Evolutionary conservation across 2,797 vertebrate genomes (phyloP).

Genomic region (Mastacembelus armatus): DNA sequence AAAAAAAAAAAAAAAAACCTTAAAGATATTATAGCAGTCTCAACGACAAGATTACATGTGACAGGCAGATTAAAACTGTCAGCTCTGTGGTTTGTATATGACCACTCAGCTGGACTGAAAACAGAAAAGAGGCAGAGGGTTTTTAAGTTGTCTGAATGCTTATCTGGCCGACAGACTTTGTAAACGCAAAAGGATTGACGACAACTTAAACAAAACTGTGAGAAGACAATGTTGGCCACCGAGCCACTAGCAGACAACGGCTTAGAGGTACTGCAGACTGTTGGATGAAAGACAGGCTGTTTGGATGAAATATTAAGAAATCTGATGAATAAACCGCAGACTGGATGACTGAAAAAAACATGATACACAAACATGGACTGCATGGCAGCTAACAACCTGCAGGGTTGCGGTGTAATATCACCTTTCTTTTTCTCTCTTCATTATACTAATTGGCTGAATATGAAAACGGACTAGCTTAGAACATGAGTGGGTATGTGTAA

Average conservation of each 20-base stretch:
- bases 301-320: slow-evolving; percentile 5
- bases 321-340: background rate
- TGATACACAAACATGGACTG: background rate
- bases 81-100: slow-evolving; percentile 15
- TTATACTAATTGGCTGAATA: slow-evolving; percentile 35
- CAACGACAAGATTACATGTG: background rate
- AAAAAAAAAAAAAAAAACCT: too few species aligned
- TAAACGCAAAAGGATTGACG: slow-evolving; percentile 16
- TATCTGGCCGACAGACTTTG: slow-evolving; percentile 26
- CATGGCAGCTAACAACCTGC: background rate
- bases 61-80: slow-evolving; percentile 23
- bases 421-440: slow-evolving; percentile 12
- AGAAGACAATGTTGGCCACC: slow-evolving; percentile 12
- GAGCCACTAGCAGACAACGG: slow-evolving; percentile 7
- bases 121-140: background rate
- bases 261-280: background rate
- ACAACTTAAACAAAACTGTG: slow-evolving; percentile 9
- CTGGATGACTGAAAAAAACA: background rate
- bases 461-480: slow-evolving; percentile 29
- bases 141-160: slow-evolving; percentile 20
- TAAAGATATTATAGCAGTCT: background rate
- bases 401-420: background rate
- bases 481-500: slow-evolving; percentile 20
- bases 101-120: slow-evolving; percentile 2
- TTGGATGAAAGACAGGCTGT: background rate